Conservation (phyloP, 2,797 vertebrate species). For the Fringilla coelebs region DNA sequence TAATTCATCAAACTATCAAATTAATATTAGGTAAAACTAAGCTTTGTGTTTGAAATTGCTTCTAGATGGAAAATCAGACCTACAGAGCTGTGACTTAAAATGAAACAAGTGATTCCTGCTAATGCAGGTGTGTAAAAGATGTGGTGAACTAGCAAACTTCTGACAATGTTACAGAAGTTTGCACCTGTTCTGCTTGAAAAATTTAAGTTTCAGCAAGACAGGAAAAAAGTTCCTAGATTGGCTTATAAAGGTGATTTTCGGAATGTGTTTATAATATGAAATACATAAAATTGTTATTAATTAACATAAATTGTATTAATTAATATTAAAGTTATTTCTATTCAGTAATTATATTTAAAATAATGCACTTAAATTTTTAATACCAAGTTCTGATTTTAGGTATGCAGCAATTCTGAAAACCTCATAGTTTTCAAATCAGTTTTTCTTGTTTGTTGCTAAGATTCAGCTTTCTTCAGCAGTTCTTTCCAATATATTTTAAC, state of each 20-base stretch:
- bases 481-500: neutral
- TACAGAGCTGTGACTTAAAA: slow-evolving; percentile 46
- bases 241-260: neutral
- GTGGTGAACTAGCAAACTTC: neutral
- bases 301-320: neutral
- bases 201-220: neutral
- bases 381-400: neutral
- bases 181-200: neutral
- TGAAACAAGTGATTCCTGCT: slow-evolving; percentile 19
- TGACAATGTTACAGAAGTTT: neutral
- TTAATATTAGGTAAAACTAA: slow-evolving; percentile 69
- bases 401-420: neutral
- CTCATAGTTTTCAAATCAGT: neutral
- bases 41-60: slow-evolving; percentile 50
- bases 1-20: slow-evolving; percentile 42
- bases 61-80: slow-evolving; percentile 52
- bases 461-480: neutral
- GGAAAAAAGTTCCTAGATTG: neutral
- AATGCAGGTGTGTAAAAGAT: neutral
- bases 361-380: neutral
- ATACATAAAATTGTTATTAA: neutral
- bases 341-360: neutral
- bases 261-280: neutral
- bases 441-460: neutral
- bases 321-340: neutral